Evolutionary conservation across 1,140 invertebrate species (phyloP), one percentile per base, ranked within the genome.

Genomic region (Plodia interpunctella): DNA sequence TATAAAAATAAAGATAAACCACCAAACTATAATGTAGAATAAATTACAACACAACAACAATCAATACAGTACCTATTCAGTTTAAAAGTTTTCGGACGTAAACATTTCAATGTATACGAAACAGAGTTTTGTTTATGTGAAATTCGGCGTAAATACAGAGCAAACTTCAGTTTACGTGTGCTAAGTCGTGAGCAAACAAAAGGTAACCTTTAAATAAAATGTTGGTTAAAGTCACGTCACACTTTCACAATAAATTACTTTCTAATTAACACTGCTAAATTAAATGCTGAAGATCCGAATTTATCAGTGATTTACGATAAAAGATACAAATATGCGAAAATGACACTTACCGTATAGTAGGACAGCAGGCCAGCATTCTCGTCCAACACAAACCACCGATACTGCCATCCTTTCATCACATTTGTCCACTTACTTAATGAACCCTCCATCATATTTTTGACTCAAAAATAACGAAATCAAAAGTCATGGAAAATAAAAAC

Each of bases 381-480:
- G 91, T 99, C 98, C 66, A 99, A 91, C 65, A 99, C 98, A 91
- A 99, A 99, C 97, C 98, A 99, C 59, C 98, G 93, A 90, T 98
- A 99, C 90, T 99, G 98, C 98, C 98, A 99, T 62, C 98, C 98
- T 91, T 99, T 98, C 94, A 99, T 98, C 70, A 99, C 97, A 93
- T 99, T 99, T 60, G 98, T 99, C 98, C 98, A 99, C 93, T 99
- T 99, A 90, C 97, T 99, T 50, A 99, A 90, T n/a, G 97, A 97
- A 67, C 98, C 98, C 92, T 99, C 98, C 95, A 99, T 95, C 76
- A 94, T 93, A 74, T 70, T 85, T 79, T 70, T 55, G 71, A 78
- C 55, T 78, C 67, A 74, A 79, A 77, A 76, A 64, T 62, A 72
- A 78, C 72, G 65, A n/a, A n/a, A 72, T 69, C 73, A 72, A 83